These are phyloP conservation scores for Myrmecobius fasciatus DNA, from an alignment of 2,113 vertebrate genomes.

Conservation along the genomic window DNA sequence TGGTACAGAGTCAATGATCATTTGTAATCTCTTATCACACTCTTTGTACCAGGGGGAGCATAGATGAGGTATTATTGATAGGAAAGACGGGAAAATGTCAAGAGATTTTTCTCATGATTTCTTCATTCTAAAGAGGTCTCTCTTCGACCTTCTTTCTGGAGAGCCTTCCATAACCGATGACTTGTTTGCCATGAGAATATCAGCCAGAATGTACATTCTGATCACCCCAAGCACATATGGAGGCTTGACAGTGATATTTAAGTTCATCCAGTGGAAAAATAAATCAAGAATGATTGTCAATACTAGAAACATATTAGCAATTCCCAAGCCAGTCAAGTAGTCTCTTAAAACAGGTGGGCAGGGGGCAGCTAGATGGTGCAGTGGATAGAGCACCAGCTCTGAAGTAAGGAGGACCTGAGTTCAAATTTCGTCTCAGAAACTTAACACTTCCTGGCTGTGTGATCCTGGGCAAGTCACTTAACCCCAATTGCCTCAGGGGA, in stretches of 20 bases:
- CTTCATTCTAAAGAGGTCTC: neutral
- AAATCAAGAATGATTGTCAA: neutral
- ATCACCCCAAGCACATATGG: neutral
- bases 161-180: neutral
- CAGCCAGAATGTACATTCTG: neutral
- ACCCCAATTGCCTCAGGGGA: too few relatives aligned
- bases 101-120: neutral
- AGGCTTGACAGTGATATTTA: neutral
- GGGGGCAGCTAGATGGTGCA: too few relatives aligned
- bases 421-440: too few relatives aligned
- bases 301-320: neutral
- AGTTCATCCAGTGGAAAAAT: neutral
- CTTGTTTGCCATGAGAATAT: conserved; percentile 10
- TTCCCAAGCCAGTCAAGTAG: neutral
- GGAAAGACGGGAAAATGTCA: neutral
- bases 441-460: too few relatives aligned
- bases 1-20: neutral
- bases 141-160: neutral
- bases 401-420: too few relatives aligned
- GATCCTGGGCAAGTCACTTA: too few relatives aligned
- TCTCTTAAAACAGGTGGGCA: neutral
- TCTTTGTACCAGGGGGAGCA: conserved; percentile 19
- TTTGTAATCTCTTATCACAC: conserved; percentile 2
- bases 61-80: neutral
- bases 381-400: too few relatives aligned